Percentiles rank a stretch among this genome's conserved stretches.
Evolutionary conservation across 2,797 vertebrate genomes (phyloP).

Genomic region (Hafferia zeledoni): DNA sequence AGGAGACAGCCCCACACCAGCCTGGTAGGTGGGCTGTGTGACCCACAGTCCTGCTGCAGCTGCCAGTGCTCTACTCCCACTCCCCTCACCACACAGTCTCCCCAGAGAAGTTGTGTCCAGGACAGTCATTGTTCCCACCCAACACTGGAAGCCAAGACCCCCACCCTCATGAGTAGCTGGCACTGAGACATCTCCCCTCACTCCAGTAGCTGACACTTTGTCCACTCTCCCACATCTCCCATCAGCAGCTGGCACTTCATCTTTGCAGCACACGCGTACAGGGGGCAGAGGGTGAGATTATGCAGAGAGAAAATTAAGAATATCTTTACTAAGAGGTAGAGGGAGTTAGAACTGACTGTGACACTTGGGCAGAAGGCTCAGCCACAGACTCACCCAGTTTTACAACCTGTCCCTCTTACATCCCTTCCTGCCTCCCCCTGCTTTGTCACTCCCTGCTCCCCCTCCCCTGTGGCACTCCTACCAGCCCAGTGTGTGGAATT

Average conservation of each 20-base stretch:
- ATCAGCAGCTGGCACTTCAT: background rate
- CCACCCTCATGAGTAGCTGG: background rate
- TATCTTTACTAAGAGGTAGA: background rate
- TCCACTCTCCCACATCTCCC: background rate
- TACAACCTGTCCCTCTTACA: background rate
- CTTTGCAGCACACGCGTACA: background rate
- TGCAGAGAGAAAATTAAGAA: background rate
- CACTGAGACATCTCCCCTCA: background rate
- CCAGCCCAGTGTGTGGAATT: too few relatives aligned
- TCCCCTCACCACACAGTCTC: background rate
- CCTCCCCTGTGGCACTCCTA: background rate
- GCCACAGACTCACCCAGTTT: background rate
- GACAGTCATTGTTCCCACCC: background rate
- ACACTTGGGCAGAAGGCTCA: background rate
- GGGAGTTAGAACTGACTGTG: background rate
- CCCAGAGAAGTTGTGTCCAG: background rate
- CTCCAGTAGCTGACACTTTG: background rate
- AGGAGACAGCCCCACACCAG: background rate
- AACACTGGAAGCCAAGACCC: background rate
- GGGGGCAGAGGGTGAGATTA: background rate
- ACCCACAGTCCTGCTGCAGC: background rate
- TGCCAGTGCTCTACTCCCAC: accelerated
- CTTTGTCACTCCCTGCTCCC: background rate
- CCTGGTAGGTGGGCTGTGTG: accelerated
- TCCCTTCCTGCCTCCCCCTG: background rate